Percentiles rank a stretch among this genome's conserved stretches.
Evolutionary conservation across 2,888 invertebrate genomes (phyloP).

Genomic region (Smittia aterrima): DNA sequence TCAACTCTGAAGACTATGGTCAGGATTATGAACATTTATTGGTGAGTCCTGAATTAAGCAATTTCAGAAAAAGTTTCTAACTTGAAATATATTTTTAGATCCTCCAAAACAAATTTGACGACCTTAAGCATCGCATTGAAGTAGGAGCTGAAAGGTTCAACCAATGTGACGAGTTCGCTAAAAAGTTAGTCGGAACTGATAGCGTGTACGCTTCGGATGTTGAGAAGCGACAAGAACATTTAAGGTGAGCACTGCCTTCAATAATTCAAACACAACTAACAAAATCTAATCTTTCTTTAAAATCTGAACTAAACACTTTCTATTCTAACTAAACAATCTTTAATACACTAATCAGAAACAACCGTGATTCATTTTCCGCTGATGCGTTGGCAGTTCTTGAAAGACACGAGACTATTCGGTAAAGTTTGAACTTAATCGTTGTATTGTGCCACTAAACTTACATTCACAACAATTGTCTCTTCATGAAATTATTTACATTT

Average conservation of each 20-base stretch:
- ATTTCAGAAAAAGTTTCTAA: neutral
- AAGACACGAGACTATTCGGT: constrained; percentile 57
- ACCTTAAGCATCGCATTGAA: constrained; percentile 86
- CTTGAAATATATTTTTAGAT: constrained; percentile 55
- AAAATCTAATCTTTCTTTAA: neutral
- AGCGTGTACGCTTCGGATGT: constrained; percentile 84
- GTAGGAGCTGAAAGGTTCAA: constrained; percentile 86
- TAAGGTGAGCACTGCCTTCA: constrained; percentile 62
- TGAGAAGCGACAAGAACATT: constrained; percentile 78
- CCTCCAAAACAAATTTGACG: constrained; percentile 86
- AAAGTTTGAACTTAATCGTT: constrained; percentile 45
- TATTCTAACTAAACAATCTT: neutral
- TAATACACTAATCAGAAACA: neutral
- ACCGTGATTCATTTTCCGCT: constrained; percentile 48
- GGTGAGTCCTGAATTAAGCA: constrained; percentile 53
- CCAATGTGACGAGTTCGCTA: constrained; percentile 86
- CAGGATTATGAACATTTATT: constrained; percentile 89
- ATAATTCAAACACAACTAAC: neutral
- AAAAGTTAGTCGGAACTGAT: constrained; percentile 80
- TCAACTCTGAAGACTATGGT: constrained; percentile 90
- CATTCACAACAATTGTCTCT: neutral
- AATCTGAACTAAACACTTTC: neutral
- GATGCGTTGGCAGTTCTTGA: constrained; percentile 57
- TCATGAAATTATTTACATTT: neutral
- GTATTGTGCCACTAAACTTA: neutral